Conservation (phyloP, 2,797 vertebrate species). For the Spinibarbus caldwelli region DNA sequence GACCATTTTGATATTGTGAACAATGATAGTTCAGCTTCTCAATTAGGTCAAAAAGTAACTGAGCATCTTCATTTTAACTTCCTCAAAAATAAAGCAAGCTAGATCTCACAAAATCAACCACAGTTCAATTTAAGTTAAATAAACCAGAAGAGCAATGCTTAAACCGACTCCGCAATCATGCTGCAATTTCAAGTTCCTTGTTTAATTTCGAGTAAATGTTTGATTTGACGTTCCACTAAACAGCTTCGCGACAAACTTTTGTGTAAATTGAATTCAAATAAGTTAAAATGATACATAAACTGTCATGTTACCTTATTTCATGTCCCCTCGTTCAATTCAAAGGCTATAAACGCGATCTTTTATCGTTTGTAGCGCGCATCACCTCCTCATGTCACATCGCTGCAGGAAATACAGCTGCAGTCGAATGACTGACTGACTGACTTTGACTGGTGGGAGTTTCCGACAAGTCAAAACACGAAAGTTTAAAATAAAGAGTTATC, state of each 20-base stretch:
- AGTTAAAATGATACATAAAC: not conserved
- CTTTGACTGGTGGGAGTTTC: slow-evolving; percentile 50
- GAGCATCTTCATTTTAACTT: not conserved
- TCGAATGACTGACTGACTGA: not conserved
- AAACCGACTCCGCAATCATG: not conserved
- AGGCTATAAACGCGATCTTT: not conserved
- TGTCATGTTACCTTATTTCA: slow-evolving; percentile 65
- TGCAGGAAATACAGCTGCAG: slow-evolving; percentile 39
- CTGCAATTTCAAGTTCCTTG: not conserved
- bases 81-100: not conserved
- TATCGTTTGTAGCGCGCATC: not conserved
- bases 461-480: slow-evolving; percentile 31
- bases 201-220: not conserved
- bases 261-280: not conserved
- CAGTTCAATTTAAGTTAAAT: not conserved
- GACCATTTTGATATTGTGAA: not conserved
- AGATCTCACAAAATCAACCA: not conserved
- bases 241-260: not conserved
- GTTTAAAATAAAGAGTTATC: not conserved
- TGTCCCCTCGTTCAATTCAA: slow-evolving; percentile 9
- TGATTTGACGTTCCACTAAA: not conserved
- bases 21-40: not conserved
- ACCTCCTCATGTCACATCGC: slow-evolving; percentile 53
- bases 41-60: not conserved
- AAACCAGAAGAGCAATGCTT: not conserved